phyloP scores from a whole-genome alignment of 2,888 invertebrate genomes.

The Trachelus iudaicus region DNA sequence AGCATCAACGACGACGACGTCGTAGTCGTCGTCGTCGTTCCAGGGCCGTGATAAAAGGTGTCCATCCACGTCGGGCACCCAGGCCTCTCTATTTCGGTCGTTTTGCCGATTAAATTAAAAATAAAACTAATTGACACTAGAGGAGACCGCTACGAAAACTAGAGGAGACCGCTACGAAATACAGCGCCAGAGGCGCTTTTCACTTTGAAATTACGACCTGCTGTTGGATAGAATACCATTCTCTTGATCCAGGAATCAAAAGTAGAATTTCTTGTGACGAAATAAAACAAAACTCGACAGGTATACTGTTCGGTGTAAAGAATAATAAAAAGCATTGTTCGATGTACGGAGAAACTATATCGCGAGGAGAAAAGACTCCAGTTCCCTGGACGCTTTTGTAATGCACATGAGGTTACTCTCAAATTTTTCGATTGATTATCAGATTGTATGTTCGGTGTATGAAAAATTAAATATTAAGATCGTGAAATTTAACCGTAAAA shows the following conservation, averaged over 20 bases:
- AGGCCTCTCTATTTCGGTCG: conserved; percentile 1
- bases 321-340: no score
- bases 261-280: background rate
- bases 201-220: background rate
- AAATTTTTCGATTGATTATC: no score
- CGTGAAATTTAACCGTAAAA: no score
- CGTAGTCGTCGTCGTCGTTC: conserved; percentile 17
- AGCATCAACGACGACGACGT: conserved; percentile 4
- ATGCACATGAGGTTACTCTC: conserved; percentile 12
- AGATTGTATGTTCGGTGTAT: no score
- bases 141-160: background rate
- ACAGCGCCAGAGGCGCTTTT: background rate
- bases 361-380: conserved; percentile 20
- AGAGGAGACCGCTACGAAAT: background rate
- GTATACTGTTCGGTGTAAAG: background rate
- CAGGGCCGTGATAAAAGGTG: conserved; percentile 26
- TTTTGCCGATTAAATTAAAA: background rate
- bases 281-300: background rate
- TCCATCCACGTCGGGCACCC: background rate
- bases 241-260: background rate
- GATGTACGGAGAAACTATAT: background rate
- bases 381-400: conserved; percentile 22
- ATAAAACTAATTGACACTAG: background rate
- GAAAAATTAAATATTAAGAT: no score
- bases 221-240: background rate